Percentiles rank a stretch among this genome's conserved stretches.
These are phyloP conservation scores for Notocelia uddmanniana DNA, from an alignment of 2,888 invertebrate genomes.

Conservation along the genomic window DNA sequence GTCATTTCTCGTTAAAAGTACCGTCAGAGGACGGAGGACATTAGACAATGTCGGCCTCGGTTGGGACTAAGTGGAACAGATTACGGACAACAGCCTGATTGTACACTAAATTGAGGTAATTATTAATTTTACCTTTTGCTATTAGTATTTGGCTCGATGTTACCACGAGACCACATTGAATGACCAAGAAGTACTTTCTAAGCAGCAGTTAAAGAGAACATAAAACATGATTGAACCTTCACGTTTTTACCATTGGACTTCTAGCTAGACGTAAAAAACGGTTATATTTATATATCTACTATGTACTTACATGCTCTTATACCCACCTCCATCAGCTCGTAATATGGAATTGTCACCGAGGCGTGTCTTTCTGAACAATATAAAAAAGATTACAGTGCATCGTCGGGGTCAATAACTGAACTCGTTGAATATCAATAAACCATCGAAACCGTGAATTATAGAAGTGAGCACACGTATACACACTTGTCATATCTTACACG, in stretches of 20 bases:
- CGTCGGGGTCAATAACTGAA: background rate
- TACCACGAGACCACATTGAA: background rate
- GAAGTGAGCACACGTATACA: background rate
- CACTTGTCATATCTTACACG: background rate
- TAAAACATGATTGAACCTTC: background rate
- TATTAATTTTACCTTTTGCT: background rate
- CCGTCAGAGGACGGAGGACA: constrained; percentile 23
- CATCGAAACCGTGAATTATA: background rate
- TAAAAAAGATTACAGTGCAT: no score
- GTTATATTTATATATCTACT: no score
- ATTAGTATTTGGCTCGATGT: background rate
- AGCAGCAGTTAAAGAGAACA: background rate
- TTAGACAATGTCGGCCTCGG: constrained; percentile 14
- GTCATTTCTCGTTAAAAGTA: constrained; percentile 40
- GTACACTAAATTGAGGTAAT: background rate
- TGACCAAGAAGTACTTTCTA: background rate
- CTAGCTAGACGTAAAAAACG: no score
- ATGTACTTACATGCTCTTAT: no score
- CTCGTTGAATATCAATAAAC: background rate
- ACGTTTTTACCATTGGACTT: background rate
- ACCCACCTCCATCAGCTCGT: no score
- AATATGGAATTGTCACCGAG: no score
- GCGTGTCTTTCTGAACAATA: no score
- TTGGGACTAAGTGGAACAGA: constrained; percentile 17
- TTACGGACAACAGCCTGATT: constrained; percentile 8